phyloP scores from a whole-genome alignment of 2,113 vertebrate species.

The Hiodon alosoides region DNA sequence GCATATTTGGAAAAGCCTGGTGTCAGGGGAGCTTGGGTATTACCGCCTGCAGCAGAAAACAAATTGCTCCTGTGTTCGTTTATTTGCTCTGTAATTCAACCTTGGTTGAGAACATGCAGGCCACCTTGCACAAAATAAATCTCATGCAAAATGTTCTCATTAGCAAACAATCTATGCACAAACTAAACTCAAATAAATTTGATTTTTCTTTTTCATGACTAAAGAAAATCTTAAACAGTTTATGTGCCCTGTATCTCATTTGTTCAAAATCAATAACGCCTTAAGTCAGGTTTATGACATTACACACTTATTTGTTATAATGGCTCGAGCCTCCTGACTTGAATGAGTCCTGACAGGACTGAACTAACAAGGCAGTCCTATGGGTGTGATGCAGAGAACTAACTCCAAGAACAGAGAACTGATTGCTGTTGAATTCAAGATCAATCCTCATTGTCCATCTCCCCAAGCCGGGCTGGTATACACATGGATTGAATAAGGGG shows the following conservation, averaged over 20 bases:
- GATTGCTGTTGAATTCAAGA: background rate
- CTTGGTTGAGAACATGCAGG: background rate
- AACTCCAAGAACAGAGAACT: no score
- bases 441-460: background rate
- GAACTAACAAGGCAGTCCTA: background rate
- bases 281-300: background rate
- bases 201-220: background rate
- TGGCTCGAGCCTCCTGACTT: no score
- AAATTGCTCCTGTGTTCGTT: background rate
- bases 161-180: background rate
- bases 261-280: conserved; percentile 22
- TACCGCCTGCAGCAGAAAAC: conserved; percentile 4
- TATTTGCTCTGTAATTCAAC: background rate
- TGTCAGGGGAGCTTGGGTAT: background rate
- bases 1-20: conserved; percentile 6
- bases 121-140: conserved; percentile 14
- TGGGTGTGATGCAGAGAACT: no score
- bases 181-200: background rate
- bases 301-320: no score
- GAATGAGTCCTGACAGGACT: background rate
- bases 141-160: background rate
- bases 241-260: conserved; percentile 13
- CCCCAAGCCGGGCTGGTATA: background rate
- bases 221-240: background rate
- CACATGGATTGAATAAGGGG: conserved; percentile 3